phyloP scores from a whole-genome alignment of 2,888 invertebrate species.

The Amblyteles armatorius region DNA sequence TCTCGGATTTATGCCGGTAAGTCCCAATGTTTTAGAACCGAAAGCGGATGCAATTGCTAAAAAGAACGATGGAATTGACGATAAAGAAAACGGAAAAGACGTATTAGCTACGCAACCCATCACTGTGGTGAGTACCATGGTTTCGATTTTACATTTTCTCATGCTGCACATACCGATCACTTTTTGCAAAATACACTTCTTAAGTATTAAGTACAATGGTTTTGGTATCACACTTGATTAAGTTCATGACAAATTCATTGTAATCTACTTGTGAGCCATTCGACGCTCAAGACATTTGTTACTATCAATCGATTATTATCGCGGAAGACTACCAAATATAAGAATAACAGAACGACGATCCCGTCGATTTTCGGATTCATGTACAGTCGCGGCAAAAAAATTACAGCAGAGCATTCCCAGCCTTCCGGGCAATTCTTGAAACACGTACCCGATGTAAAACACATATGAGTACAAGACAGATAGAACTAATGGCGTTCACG shows the following conservation, averaged over 20 bases:
- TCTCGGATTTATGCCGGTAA: slow-evolving; percentile 8
- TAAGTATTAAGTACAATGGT: not conserved
- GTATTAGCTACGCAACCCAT: slow-evolving; percentile 76
- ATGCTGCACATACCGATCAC: not conserved
- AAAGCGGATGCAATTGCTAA: slow-evolving; percentile 81
- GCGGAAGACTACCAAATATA: too few relatives aligned
- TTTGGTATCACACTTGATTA: not conserved
- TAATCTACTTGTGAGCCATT: too few relatives aligned
- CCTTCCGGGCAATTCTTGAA: too few relatives aligned
- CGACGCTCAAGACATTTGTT: too few relatives aligned
- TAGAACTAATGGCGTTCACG: too few relatives aligned
- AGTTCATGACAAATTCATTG: not conserved
- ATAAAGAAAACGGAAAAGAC: slow-evolving; percentile 82
- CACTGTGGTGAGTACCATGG: slow-evolving; percentile 79
- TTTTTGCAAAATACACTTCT: not conserved
- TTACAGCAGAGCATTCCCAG: too few relatives aligned
- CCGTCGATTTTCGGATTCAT: too few relatives aligned
- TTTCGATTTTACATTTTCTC: slow-evolving; percentile 2
- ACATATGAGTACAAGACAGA: too few relatives aligned
- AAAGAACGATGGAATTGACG: slow-evolving; percentile 82
- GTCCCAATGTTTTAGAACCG: slow-evolving; percentile 80
- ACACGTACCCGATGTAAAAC: too few relatives aligned
- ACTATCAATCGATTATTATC: too few relatives aligned
- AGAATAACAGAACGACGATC: too few relatives aligned
- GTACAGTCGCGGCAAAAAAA: too few relatives aligned